These are phyloP conservation scores for Norana najaformis DNA, from an alignment of 2,888 invertebrate genomes.

Conservation along the genomic window DNA sequence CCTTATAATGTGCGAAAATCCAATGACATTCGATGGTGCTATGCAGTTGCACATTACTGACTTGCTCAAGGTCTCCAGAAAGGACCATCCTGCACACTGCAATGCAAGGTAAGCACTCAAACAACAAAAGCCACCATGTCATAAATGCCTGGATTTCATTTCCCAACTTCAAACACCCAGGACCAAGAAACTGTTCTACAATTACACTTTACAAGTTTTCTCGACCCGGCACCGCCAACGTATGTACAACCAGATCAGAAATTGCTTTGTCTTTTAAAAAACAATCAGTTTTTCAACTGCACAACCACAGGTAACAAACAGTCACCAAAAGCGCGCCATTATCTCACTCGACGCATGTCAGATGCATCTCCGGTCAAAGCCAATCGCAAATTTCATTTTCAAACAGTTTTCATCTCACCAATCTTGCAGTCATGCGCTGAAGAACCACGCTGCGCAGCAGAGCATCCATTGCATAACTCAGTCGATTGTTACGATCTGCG, in stretches of 20 bases:
- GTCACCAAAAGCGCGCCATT: neutral
- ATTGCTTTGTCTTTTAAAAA: slow-evolving; percentile 3
- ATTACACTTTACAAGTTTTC: neutral
- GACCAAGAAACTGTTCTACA: neutral
- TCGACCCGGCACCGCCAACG: neutral
- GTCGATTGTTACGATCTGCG: neutral
- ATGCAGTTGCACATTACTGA: neutral
- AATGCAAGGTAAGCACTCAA: neutral
- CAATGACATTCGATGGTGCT: neutral
- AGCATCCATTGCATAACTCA: neutral
- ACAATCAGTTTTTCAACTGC: slow-evolving; percentile 3
- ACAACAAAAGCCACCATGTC: neutral
- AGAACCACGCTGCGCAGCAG: too few relatives aligned
- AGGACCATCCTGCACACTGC: neutral
- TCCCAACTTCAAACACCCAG: too few relatives aligned
- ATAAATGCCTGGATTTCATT: neutral
- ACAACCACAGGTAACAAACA: slow-evolving; percentile 7
- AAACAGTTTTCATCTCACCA: too few relatives aligned
- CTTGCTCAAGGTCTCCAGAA: neutral
- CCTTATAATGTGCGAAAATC: neutral
- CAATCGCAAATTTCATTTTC: neutral
- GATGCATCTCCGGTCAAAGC: neutral
- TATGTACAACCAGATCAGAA: neutral
- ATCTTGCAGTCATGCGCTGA: neutral
- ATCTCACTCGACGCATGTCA: neutral